These are phyloP conservation scores for Lepidurus arcticus DNA, from an alignment of 1,140 invertebrate genomes.

Conservation along the genomic window DNA sequence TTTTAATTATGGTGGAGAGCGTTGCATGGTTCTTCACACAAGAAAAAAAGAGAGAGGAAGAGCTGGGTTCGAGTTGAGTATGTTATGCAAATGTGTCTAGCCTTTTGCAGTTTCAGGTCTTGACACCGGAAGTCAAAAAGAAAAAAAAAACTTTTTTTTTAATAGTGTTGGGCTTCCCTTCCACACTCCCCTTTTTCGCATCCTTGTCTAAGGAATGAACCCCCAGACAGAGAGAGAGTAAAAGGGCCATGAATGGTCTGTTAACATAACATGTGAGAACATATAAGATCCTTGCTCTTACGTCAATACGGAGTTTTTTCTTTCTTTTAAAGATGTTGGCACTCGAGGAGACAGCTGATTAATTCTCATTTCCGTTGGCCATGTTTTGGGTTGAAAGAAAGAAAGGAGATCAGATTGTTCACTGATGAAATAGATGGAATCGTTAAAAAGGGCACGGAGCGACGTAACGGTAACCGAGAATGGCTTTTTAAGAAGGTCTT, in stretches of 20 bases:
- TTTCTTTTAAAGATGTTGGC: background rate
- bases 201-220: background rate
- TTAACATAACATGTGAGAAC: background rate
- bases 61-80: background rate
- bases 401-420: background rate
- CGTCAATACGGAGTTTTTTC: too few species aligned
- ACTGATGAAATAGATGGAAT: background rate
- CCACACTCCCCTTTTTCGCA: slow-evolving; percentile 12
- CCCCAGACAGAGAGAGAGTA: background rate
- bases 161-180: background rate
- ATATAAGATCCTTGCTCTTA: background rate
- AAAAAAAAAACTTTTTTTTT: background rate
- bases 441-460: background rate
- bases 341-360: background rate
- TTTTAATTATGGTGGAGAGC: background rate
- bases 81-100: slow-evolving; percentile 12
- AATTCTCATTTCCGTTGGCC: background rate
- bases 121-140: background rate
- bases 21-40: background rate
- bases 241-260: background rate
- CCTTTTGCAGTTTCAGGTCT: slow-evolving; percentile 10
- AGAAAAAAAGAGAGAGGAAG: background rate
- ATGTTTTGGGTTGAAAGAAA: background rate
- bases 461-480: background rate
- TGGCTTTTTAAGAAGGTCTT: background rate